Evolutionary conservation across 2,113 vertebrate genomes (phyloP), one percentile per base, ranked within the genome.

Genomic region (Callaeas wilsoni): DNA sequence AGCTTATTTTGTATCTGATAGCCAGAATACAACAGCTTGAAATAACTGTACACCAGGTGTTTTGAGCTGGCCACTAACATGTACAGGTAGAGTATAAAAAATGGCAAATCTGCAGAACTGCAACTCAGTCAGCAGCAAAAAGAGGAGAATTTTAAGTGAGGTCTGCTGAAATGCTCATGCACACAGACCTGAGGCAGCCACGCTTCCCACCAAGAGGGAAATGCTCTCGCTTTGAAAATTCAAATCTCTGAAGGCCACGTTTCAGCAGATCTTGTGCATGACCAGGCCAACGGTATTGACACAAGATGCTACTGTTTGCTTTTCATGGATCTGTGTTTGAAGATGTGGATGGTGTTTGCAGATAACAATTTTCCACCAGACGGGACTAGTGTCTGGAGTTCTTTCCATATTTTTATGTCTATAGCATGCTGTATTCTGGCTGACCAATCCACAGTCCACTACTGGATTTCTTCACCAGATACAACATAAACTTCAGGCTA

Each of bases 381-480:
- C 80, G 87, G 60, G 37, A 78, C 26, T 87, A 69, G 69, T n/a
- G 69, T 86, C 92, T 95, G 90, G 83, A 92, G 85, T 90, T 89
- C 79, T 92, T 94, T 81, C 85, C 44, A 32, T 89, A 92, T 92
- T 94, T 97, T 84, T 73, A 78, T 84, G 92, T 90, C 93, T 90
- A 52, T 55, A 56, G 60, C 7, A 2, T 32, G 67, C 39, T 2
- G 10, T 46, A 90, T 63, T 94, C 82, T 93, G 90, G 75, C 79
- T 94, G 87, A 94, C 85, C 87, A 92, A 68, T 74, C 50, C 82
- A 65, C 33, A 59, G 53, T 62, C 75, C 39, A 20, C n/a, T 60
- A 49, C 56, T 62, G 44, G 49, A 95, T 96, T 93, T 95, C 93
- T 96, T 96, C 94, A 93, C 64, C 93, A 96, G 94, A 92, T 53